phyloP scores from a whole-genome alignment of 2,113 vertebrate genomes.

The Machaerirhynchus nigripectus region DNA sequence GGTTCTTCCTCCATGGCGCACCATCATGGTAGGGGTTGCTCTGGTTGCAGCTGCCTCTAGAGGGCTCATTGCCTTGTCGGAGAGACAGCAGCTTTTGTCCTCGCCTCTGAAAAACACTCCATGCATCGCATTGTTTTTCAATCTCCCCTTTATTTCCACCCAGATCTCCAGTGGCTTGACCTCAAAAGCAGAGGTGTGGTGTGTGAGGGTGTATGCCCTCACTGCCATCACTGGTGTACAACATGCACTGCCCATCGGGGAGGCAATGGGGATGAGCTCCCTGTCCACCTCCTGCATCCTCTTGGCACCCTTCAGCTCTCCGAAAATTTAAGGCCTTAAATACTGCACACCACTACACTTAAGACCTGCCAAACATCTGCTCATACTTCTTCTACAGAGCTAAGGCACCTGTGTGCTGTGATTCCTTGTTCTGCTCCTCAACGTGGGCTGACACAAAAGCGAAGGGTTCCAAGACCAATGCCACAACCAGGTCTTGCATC shows the following conservation, averaged over 20 bases:
- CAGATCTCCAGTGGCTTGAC: neutral
- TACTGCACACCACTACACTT: neutral
- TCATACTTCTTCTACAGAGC: neutral
- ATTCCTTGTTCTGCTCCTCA: neutral
- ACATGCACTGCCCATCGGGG: fast-evolving
- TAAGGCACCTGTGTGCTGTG: fast-evolving
- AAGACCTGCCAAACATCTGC: neutral
- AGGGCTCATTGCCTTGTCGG: conserved; percentile 35
- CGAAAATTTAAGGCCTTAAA: neutral
- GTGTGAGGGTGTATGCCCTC: neutral
- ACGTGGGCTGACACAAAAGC: neutral
- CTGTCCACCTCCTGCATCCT: neutral
- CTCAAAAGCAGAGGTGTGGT: neutral
- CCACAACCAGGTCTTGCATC: neutral
- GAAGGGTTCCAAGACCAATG: neutral
- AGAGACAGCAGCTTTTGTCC: neutral
- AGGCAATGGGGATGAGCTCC: neutral
- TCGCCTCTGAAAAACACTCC: neutral
- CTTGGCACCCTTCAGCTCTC: neutral
- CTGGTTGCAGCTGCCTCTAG: conserved; percentile 23
- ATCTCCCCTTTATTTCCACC: neutral
- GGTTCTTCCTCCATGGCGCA: fast-evolving
- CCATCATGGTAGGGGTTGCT: neutral
- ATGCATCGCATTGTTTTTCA: neutral
- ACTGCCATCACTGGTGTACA: fast-evolving